Evolutionary conservation across 2,888 invertebrate species (phyloP).

Genomic region (Branchinecta sandiegonensis): DNA sequence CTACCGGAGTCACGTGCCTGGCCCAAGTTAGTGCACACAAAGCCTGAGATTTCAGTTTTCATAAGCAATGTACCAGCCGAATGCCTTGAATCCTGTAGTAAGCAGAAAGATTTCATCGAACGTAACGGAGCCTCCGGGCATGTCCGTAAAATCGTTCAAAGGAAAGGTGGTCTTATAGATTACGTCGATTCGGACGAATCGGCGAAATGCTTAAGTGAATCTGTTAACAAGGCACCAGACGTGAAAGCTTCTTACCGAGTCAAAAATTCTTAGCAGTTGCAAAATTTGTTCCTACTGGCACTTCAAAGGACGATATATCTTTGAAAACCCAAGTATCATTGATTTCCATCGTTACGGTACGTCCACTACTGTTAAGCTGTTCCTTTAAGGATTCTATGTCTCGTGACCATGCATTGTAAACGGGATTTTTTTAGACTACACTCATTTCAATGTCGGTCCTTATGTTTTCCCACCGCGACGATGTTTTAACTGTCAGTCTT

Average conservation of each 20-base stretch:
- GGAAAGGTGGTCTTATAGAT: background rate
- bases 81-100: conserved; percentile 16
- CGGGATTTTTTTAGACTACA: background rate
- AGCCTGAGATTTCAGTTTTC: background rate
- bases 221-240: background rate
- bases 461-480: conserved; percentile 7
- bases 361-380: background rate
- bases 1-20: background rate
- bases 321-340: background rate
- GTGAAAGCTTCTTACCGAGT: background rate
- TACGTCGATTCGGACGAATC: background rate
- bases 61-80: background rate
- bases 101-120: background rate
- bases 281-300: conserved; percentile 6
- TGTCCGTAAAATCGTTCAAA: conserved; percentile 13
- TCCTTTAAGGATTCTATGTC: background rate
- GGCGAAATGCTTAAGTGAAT: background rate
- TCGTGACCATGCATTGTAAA: background rate
- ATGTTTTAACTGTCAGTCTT: background rate
- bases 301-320: background rate
- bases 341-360: conserved; percentile 10
- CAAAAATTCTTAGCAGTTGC: background rate
- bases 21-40: conserved; percentile 5
- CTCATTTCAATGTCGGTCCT: background rate
- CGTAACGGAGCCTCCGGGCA: background rate